A percentile compares a stretch with the other conserved stretches of the same genome.
phyloP scores from a whole-genome alignment of 2,888 invertebrate genomes.

The Trichopria drosophilae region DNA sequence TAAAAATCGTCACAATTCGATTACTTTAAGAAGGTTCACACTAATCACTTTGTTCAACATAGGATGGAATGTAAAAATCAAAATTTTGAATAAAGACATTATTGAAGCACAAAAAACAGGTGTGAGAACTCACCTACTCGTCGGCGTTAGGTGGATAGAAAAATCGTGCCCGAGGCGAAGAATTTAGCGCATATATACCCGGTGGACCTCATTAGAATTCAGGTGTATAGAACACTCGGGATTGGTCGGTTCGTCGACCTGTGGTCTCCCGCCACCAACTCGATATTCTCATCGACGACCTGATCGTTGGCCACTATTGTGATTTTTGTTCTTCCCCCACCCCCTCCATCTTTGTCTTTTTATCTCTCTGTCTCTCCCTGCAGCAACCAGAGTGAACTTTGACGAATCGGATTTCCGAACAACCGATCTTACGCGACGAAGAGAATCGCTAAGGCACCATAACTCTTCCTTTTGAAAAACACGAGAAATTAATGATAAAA shows the following conservation, averaged over 20 bases:
- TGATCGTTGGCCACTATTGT: neutral
- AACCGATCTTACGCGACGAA: too few species aligned
- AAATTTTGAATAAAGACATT: neutral
- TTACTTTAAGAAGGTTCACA: too few species aligned
- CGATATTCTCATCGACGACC: neutral
- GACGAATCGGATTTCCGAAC: too few species aligned
- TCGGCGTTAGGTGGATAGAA: constrained; percentile 44
- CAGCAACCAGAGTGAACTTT: too few species aligned
- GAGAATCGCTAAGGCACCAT: too few species aligned
- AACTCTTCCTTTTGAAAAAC: too few species aligned
- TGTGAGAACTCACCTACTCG: constrained; percentile 48
- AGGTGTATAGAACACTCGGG: constrained; percentile 50
- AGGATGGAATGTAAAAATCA: too few species aligned
- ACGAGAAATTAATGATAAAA: too few species aligned
- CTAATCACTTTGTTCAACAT: too few species aligned
- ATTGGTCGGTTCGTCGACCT: constrained; percentile 57
- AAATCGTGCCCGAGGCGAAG: constrained; percentile 46
- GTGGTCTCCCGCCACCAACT: constrained; percentile 39
- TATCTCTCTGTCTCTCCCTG: constrained; percentile 1
- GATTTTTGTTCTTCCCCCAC: constrained; percentile 15
- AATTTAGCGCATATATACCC: constrained; percentile 53
- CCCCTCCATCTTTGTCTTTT: constrained; percentile 7
- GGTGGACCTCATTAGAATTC: constrained; percentile 56
- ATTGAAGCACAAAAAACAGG: constrained; percentile 5
- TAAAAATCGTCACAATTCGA: too few species aligned